Conservation (phyloP, 2,888 invertebrate genomes). For the Nowickia ferox region DNA sequence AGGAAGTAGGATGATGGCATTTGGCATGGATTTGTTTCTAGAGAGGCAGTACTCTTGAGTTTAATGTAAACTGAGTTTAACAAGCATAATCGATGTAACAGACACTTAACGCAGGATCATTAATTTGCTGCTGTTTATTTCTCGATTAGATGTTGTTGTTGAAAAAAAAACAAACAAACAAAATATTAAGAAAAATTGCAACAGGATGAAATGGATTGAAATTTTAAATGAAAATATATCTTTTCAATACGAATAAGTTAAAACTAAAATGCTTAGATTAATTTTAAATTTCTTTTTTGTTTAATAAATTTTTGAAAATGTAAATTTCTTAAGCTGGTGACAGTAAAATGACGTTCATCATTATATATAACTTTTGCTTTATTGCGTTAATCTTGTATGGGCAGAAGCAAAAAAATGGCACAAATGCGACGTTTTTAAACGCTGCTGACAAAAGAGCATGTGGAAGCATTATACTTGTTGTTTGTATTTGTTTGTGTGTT, state of each 20-base stretch:
- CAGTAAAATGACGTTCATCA: too few species aligned
- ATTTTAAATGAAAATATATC: not conserved
- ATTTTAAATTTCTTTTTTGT: not conserved
- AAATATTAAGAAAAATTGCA: not conserved
- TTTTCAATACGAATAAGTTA: not conserved
- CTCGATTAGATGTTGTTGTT: not conserved
- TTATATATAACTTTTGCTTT: too few species aligned
- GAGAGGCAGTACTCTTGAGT: slow-evolving; percentile 55
- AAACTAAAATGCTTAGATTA: not conserved
- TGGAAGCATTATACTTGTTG: too few species aligned
- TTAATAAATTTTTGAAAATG: not conserved
- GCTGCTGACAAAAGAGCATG: too few species aligned
- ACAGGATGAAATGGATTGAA: not conserved
- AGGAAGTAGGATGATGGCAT: not conserved
- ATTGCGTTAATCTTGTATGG: too few species aligned
- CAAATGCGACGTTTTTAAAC: too few species aligned
- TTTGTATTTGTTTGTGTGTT: too few species aligned
- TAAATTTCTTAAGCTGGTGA: too few species aligned
- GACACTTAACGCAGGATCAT: slow-evolving; percentile 69
- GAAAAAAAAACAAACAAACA: not conserved
- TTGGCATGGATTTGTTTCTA: slow-evolving; percentile 20
- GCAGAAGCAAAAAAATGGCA: too few species aligned
- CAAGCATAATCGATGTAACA: slow-evolving; percentile 68
- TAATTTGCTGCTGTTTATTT: slow-evolving; percentile 58
- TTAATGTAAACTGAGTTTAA: slow-evolving; percentile 66